Percentiles rank a stretch among this genome's conserved stretches.
These are phyloP conservation scores for Graptemys geographica DNA, from an alignment of 2,797 vertebrate species.

Conservation along the genomic window DNA sequence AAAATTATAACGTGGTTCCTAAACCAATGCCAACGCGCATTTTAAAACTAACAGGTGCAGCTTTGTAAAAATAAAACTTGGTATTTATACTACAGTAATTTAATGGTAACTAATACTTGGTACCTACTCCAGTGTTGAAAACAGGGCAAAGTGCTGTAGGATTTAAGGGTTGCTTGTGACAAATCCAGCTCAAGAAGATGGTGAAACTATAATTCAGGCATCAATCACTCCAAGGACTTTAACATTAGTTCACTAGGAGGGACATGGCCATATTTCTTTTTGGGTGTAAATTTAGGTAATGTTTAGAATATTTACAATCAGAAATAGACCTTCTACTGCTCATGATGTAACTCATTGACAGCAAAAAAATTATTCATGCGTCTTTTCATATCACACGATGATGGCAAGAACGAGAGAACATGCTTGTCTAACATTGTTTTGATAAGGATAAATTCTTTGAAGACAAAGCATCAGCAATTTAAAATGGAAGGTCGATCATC, in stretches of 20 bases:
- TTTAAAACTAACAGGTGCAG: conserved; percentile 51
- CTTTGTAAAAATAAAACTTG: conserved; percentile 59
- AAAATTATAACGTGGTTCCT: conserved; percentile 23
- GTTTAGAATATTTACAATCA: conserved; percentile 82
- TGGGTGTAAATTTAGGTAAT: conserved; percentile 61
- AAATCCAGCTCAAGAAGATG: conserved; percentile 64
- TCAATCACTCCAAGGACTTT: conserved; percentile 63
- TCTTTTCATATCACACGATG: conserved; percentile 83
- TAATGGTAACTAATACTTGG: conserved; percentile 50
- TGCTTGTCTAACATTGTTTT: conserved; percentile 84
- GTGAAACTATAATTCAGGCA: conserved; percentile 30
- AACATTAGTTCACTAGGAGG: conserved; percentile 55
- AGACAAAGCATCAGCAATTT: conserved; percentile 80
- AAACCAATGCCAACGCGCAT: conserved; percentile 42
- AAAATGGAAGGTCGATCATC: conserved; percentile 74
- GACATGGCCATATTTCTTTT: conserved; percentile 58
- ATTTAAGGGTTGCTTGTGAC: conserved; percentile 54
- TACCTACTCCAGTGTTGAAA: conserved; percentile 66
- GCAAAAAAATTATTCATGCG: conserved; percentile 84
- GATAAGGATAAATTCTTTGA: conserved; percentile 75
- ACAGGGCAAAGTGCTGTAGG: conserved; percentile 61
- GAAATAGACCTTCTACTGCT: conserved; percentile 81
- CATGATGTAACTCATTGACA: conserved; percentile 79
- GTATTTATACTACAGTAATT: conserved; percentile 61
- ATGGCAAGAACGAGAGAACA: conserved; percentile 83